Conservation (phyloP, 2,797 vertebrate species). For the Gymnodraco acuticeps region DNA sequence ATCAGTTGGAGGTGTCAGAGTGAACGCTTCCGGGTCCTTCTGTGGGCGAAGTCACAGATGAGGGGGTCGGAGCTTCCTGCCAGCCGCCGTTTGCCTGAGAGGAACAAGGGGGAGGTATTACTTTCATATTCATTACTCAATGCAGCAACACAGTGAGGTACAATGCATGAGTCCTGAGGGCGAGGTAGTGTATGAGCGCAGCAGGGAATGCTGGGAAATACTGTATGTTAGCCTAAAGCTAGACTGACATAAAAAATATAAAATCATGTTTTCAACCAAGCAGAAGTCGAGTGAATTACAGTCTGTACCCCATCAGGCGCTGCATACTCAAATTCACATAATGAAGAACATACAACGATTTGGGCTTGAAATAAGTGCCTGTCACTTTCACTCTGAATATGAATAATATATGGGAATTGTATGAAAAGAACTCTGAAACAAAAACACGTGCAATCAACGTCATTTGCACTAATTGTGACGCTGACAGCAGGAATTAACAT, state of each 20-base stretch:
- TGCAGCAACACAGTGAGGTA: constrained; percentile 33
- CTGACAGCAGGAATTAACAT: constrained; percentile 84
- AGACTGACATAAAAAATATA: constrained; percentile 40
- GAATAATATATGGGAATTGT: constrained; percentile 41
- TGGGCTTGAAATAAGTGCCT: constrained; percentile 9
- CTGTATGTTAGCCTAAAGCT: constrained; percentile 34
- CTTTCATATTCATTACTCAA: constrained; percentile 42
- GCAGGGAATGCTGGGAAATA: constrained; percentile 32
- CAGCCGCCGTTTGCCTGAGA: constrained; percentile 95
- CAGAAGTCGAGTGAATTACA: constrained; percentile 45
- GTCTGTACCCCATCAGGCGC: constrained; percentile 27
- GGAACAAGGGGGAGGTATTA: constrained; percentile 23
- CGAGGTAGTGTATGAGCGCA: constrained; percentile 8
- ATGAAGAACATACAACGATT: constrained; percentile 43
- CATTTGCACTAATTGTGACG: constrained; percentile 83
- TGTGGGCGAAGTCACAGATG: constrained; percentile 99
- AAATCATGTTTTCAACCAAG: constrained; percentile 40
- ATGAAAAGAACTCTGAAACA: constrained; percentile 56
- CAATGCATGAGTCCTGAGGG: constrained; percentile 50
- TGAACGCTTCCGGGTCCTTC: constrained; percentile 99
- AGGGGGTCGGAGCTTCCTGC: constrained; percentile 98
- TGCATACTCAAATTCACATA: constrained; percentile 38
- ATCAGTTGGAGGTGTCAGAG: constrained; percentile 99
- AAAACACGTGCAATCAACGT: constrained; percentile 83
- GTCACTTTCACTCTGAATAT: constrained; percentile 25